Evolutionary conservation across 2,888 invertebrate species (phyloP), one percentile per base, ranked within the genome.

Genomic region (Rhingia rostrata): DNA sequence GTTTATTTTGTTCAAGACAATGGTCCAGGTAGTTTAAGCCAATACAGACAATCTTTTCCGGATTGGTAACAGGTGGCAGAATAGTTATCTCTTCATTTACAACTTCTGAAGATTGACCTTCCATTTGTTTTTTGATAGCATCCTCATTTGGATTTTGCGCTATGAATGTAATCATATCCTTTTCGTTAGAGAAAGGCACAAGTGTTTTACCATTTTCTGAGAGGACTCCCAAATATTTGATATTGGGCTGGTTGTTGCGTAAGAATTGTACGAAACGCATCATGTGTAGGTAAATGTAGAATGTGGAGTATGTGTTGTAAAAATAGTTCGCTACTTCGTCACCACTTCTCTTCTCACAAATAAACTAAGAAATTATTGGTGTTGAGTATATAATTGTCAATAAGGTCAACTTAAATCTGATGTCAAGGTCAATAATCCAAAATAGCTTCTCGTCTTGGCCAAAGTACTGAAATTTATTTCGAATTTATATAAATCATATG

Each of bases 1-100:
- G 93, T 12, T 94, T 89, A 22, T 96, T 95, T 89, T 97, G 97
- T 89, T 98, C 97, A 64, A 94, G 93, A 88, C 97, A 97, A 88
- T 97, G 97, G 47, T 97, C 97, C 67, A 92, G 90, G 91, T 98
- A 98, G 91, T 98, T 98, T 78, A 97, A 92, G 0, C 97, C 97
- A 10, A 97, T 94, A 88, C 97, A 97, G 0, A 96, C 93, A 0
- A 98, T 93, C 91, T 98, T 98, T 88, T 97, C 97, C 75, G 96
- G 95, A 33, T 94, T 94, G 1, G 93, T 93, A 14, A 98, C 93
- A 0, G 98, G 97, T 0, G 97, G 93, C 53, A 95, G 61, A 0
- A 92, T 67, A 3, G 78, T 81, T 0, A 91, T 73, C 30, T 89
- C 87, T 81, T 89, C 86, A 9, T 53, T 90, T 87, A 37, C 86